Base-by-base conservation (phyloP, 2,797 vertebrate species). In the Staurois parvus region DNA sequence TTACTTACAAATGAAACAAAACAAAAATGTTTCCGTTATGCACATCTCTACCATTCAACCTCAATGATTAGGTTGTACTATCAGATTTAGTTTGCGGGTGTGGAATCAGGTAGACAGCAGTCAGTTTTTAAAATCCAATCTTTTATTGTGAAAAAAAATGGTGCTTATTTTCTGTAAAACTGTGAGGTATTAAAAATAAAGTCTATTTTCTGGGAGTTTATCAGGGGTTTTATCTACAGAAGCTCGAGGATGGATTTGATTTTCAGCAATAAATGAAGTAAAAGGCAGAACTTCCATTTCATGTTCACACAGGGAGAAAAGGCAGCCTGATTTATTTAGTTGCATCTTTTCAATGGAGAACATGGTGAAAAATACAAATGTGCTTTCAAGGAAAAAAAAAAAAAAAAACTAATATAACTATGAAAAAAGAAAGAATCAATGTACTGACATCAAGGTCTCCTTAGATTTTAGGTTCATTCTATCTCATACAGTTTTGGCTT, bases 181-280 rank as follows among this genome's bases (percentile, higher is more conserved):
- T 79, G 77, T 32, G 5, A 24, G 4, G 45, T 45, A 40, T 32
- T 32, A 24, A 29, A 37, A 52, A 52, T 69, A 34, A 70, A 26
- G 78, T 72, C 34, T 70, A 80, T 80, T 72, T 56, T 56, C 42
- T 2, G 42, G 48, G 24, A 26, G 24, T 70, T 80, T 79, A 30
- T 45, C 64, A 12, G 29, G 2, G 40, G 37, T 69, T 79, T 70
- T 59, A 42, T 80, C 78, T 56, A 69, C 52, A 72, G 78, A 56
- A 32, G 78, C 79, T 40, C 15, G 8, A 42, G 67, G 68, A 80
- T 34, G 56, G 30, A 21, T 12, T 72, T 56, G n/a, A 45, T 56
- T 72, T 80, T 70, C 79, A 80, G 79, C 68, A 59, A 59, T 80
- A 80, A 80, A 80, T 72, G 79, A 72, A 67, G 70, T 7, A 80